Conservation (phyloP, 1,140 invertebrate species). For the Calosoma granatense region DNA sequence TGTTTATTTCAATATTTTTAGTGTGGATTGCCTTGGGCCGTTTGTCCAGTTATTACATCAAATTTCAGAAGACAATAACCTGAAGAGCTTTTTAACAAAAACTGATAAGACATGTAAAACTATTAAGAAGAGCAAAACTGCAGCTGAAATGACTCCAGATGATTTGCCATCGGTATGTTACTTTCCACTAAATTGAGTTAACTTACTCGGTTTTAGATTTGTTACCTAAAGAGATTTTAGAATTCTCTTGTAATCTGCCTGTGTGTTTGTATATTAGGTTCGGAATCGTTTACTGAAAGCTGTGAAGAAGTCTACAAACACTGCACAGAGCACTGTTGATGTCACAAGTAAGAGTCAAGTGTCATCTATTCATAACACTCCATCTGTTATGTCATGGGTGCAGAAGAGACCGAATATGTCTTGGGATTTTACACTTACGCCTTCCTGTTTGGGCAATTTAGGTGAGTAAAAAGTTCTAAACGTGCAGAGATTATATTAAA, state of each 20-base stretch:
- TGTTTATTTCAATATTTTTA: constrained; percentile 24
- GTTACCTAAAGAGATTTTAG: too few species aligned
- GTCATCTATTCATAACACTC: constrained; percentile 26
- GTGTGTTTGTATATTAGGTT: constrained; percentile 19
- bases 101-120: constrained; percentile 20
- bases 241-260: too few species aligned
- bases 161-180: constrained; percentile 38
- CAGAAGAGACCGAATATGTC: constrained; percentile 40
- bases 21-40: constrained; percentile 38
- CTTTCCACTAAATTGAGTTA: background rate
- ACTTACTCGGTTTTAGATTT: too few species aligned
- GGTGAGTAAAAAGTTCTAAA: background rate
- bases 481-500: background rate
- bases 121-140: constrained; percentile 20
- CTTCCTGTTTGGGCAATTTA: constrained; percentile 11
- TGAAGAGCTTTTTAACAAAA: constrained; percentile 37
- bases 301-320: constrained; percentile 30
- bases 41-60: constrained; percentile 40
- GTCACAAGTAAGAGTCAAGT: constrained; percentile 31
- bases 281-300: constrained; percentile 29
- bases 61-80: constrained; percentile 38
- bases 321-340: constrained; percentile 34
- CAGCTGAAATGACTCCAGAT: constrained; percentile 36
- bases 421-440: constrained; percentile 39
- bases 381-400: constrained; percentile 35